Percentiles rank a stretch among this genome's conserved stretches.
These are phyloP conservation scores for Idris sp. DNA, from an alignment of 1,140 invertebrate species.

Conservation along the genomic window DNA sequence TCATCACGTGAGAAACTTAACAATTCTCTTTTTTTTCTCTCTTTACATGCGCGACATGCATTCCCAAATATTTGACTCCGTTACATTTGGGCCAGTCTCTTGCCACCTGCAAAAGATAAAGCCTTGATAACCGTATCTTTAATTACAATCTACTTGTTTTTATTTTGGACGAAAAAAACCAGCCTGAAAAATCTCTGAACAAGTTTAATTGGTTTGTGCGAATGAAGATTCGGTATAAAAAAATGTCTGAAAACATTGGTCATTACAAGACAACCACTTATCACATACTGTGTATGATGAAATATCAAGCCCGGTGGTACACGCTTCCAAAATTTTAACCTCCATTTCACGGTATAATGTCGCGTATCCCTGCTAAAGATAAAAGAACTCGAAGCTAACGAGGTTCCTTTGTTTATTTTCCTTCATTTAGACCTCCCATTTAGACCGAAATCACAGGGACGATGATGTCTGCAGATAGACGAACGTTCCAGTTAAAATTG, in stretches of 20 bases:
- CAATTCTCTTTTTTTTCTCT: too few relatives aligned
- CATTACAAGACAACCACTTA: slow-evolving; percentile 64
- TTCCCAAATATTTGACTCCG: slow-evolving; percentile 18
- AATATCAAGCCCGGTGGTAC: slow-evolving; percentile 43
- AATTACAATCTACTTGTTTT: too few relatives aligned
- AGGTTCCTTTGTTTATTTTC: slow-evolving; percentile 70
- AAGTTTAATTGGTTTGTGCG: slow-evolving; percentile 70
- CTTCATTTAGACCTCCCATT: slow-evolving; percentile 61
- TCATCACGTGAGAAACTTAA: slow-evolving; percentile 34
- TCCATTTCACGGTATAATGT: slow-evolving; percentile 75
- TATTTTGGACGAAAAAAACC: too few relatives aligned
- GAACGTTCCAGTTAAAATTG: slow-evolving; percentile 32
- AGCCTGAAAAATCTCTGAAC: too few relatives aligned
- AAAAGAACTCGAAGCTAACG: slow-evolving; percentile 63
- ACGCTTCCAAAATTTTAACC: slow-evolving; percentile 66
- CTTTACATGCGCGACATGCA: slow-evolving; percentile 1
- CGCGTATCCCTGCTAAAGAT: slow-evolving; percentile 66
- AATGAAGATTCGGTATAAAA: slow-evolving; percentile 68
- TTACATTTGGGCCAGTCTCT: slow-evolving; percentile 10
- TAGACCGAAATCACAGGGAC: slow-evolving; percentile 36
- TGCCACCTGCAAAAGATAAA: slow-evolving; percentile 1
- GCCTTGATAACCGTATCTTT: too few relatives aligned
- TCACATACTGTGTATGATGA: slow-evolving; percentile 69
- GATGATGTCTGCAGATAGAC: slow-evolving; percentile 48
- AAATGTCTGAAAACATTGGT: slow-evolving; percentile 63